Conservation (phyloP, 1,140 invertebrate genomes). For the Microplitis mediator region DNA sequence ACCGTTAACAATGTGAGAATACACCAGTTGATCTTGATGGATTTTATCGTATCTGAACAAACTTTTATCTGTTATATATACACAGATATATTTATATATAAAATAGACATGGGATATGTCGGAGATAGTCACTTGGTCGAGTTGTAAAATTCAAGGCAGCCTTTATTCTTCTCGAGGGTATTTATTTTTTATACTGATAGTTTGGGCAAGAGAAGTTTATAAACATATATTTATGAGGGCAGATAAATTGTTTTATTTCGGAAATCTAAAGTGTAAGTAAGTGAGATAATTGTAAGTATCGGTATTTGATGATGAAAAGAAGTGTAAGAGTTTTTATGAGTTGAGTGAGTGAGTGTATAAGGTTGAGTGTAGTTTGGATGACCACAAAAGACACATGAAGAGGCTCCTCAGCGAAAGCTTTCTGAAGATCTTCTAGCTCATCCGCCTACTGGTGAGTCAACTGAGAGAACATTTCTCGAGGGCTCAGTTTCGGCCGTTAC, state of each 20-base stretch:
- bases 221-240: too few species aligned
- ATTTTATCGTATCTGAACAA: background rate
- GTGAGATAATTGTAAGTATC: too few species aligned
- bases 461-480: conserved; percentile 2
- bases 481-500: background rate
- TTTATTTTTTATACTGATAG: background rate
- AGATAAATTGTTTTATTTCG: too few species aligned
- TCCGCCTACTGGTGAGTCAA: background rate
- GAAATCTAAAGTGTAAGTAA: too few species aligned
- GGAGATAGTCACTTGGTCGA: background rate
- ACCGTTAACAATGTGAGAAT: conserved; percentile 20
- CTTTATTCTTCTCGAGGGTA: background rate
- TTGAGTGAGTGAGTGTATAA: too few species aligned
- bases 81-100: background rate
- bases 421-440: background rate
- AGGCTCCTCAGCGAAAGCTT: background rate
- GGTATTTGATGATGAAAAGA: too few species aligned
- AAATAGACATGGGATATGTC: background rate
- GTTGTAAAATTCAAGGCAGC: background rate
- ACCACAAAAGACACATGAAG: conserved; percentile 9
- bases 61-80: conserved; percentile 15
- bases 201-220: too few species aligned
- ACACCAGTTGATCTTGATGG: conserved; percentile 21
- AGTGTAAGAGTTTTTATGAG: too few species aligned
- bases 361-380: background rate